Evolutionary conservation across 2,113 vertebrate genomes (phyloP), one percentile per base, ranked within the genome.

Genomic region (Amazona guildingii): DNA sequence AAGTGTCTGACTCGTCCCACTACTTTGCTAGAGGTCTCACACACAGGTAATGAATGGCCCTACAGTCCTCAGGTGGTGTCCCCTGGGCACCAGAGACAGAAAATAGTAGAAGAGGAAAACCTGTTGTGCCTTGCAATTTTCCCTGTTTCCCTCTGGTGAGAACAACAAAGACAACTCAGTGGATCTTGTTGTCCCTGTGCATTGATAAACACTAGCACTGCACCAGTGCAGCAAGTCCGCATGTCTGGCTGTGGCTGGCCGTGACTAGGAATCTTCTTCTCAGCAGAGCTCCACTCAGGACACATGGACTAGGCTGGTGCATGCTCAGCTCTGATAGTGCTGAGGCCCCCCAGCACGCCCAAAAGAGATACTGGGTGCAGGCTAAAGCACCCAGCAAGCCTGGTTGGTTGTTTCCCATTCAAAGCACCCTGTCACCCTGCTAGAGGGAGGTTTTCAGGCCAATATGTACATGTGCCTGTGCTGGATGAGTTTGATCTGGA

Each of bases 321-420:
- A 28, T 55, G 39, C 28, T 72, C 78, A 91, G 35, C 51, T 83
- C 43, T 67, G 51, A 5, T 43, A 75, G 29, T 7, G 46, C 68
- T 28, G 39, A 57, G 19, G 33, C 43, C 39, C 57, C 67, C 10
- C 52, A 6, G 5, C 25, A 24, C 28, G 44, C 18, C 24, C 41
- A 39, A 52, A 73, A 55, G 6, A 80, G 44, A 17, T 48, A 10
- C 0, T 48, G 33, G 57, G 8, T 44, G 48, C 35, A n/a, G 48
- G 39, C 10, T 86, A 49, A 73, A 86, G 49, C 62, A 54, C 37
- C 14, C 67, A 94, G 19, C 37, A 62, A 66, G 33, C 17, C 20
- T 16, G 17, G 11, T 4, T 21, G 23, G 49, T 73, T 87, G 23
- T n/a, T 77, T 80, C n/a, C 28, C 0, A 0, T 44, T 39, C 0